A percentile compares a stretch with the other conserved stretches of the same genome.
phyloP scores from a whole-genome alignment of 2,797 vertebrate species.

The Pogonophryne albipinna region DNA sequence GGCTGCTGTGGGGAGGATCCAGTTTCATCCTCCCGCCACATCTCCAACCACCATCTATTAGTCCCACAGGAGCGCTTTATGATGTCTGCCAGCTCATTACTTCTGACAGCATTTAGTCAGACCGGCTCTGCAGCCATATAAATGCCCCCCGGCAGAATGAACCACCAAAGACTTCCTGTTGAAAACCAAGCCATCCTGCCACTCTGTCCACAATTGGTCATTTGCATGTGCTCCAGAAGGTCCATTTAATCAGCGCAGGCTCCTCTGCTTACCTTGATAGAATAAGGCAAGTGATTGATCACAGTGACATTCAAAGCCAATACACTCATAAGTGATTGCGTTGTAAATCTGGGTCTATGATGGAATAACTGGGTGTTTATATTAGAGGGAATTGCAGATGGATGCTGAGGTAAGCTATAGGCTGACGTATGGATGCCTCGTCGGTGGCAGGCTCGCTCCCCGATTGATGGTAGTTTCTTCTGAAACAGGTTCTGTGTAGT shows the following conservation, averaged over 20 bases:
- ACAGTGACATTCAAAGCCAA: conserved; percentile 80
- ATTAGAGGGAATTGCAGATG: conserved; percentile 78
- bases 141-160: conserved; percentile 83
- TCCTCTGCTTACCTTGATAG: conserved; percentile 83
- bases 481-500: conserved; percentile 47
- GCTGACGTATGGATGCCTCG: conserved; percentile 71
- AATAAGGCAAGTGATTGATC: conserved; percentile 85
- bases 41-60: conserved; percentile 83
- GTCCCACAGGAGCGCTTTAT: conserved; percentile 85
- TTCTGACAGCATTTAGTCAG: conserved; percentile 88
- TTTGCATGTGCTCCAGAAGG: conserved; percentile 87
- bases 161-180: conserved; percentile 78
- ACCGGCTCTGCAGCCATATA: conserved; percentile 82
- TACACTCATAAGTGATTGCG: conserved; percentile 86
- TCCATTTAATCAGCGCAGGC: conserved; percentile 86
- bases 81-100: conserved; percentile 89
- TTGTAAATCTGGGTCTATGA: conserved; percentile 85
- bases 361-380: conserved; percentile 84
- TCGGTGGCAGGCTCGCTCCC: conserved; percentile 39
- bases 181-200: conserved; percentile 74
- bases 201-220: conserved; percentile 72
- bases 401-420: conserved; percentile 82
- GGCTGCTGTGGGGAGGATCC: conserved; percentile 47
- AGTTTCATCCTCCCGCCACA: conserved; percentile 72
- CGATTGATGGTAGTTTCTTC: conserved; percentile 72